Evolutionary conservation across 2,888 invertebrate genomes (phyloP), one percentile per base, ranked within the genome.

Genomic region (Pilophorus perplexus): DNA sequence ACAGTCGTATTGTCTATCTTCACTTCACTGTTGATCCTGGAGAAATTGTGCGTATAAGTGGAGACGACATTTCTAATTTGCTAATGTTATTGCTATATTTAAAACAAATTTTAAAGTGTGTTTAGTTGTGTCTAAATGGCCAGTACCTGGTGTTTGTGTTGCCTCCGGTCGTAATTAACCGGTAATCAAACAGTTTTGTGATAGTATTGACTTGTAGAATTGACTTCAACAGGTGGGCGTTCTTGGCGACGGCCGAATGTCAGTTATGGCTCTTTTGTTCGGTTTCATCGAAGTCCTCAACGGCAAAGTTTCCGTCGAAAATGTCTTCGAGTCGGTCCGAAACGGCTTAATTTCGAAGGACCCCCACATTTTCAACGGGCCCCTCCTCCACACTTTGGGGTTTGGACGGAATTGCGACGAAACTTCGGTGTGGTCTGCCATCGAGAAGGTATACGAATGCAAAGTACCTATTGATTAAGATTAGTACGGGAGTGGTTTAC

Each of bases 161-260:
- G n/a, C n/a, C n/a, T n/a, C n/a, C n/a, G n/a, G n/a, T n/a, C n/a
- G n/a, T n/a, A n/a, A n/a, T n/a, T n/a, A n/a, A n/a, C n/a, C n/a
- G n/a, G n/a, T n/a, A n/a, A n/a, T n/a, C n/a, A n/a, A n/a, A n/a
- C 12, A 37, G 10, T n/a, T 37, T 37, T 37, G 12, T n/a, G n/a
- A n/a, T n/a, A 37, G n/a, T n/a, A n/a, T n/a, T n/a, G n/a, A n/a
- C n/a, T 44, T 10, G n/a, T n/a, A n/a, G n/a, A n/a, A n/a, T n/a
- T n/a, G n/a, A n/a, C n/a, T n/a, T n/a, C n/a, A n/a, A 1, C 50
- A 62, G 62, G 22, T 62, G 1, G 62, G 62, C 10, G 62, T 62
- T 1, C 46, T 62, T 10, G 62, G 62, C 4, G 62, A 46, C 16
- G 62, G 62, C 8, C 46, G 38, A 5, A 33, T 12, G 18, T 46